Evolutionary conservation across 2,797 vertebrate genomes (phyloP).

Genomic region (Intellagama lesueurii): DNA sequence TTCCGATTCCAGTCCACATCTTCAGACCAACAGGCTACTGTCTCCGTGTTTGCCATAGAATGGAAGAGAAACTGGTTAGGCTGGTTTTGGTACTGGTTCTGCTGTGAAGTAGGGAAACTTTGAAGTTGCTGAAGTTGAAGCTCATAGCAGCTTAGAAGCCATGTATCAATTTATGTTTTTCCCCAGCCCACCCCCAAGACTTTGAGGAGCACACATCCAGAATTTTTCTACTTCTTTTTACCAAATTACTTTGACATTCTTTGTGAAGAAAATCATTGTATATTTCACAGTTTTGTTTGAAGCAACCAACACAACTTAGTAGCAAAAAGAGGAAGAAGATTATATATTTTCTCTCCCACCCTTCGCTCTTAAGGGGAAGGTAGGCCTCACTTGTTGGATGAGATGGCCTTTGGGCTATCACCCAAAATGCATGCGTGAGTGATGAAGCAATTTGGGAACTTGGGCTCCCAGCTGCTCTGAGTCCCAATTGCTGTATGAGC

Average conservation of each 20-base stretch:
- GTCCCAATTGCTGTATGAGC: slow-evolving; percentile 21
- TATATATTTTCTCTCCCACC: slow-evolving; percentile 48
- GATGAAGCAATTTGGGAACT: slow-evolving; percentile 59
- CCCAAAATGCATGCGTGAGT: slow-evolving; percentile 49
- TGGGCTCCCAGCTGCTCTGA: slow-evolving; percentile 64
- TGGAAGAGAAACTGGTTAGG: background rate
- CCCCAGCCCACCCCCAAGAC: background rate
- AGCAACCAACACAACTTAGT: background rate
- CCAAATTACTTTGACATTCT: background rate
- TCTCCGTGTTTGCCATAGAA: background rate
- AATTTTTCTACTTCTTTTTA: background rate
- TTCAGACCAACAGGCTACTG: background rate
- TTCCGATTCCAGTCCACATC: no score
- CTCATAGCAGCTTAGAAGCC: background rate
- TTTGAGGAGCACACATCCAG: background rate
- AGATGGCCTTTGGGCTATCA: slow-evolving; percentile 54
- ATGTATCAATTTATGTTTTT: background rate
- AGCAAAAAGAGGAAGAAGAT: background rate
- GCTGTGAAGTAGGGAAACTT: background rate
- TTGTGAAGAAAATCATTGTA: background rate
- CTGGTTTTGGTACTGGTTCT: background rate
- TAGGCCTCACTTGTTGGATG: slow-evolving; percentile 52
- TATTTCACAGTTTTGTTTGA: background rate
- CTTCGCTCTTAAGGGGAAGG: slow-evolving; percentile 47
- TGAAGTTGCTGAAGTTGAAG: background rate